Conservation (phyloP, 37 sponge, comb jelly and placozoan species). For the Halichondria panicea region DNA sequence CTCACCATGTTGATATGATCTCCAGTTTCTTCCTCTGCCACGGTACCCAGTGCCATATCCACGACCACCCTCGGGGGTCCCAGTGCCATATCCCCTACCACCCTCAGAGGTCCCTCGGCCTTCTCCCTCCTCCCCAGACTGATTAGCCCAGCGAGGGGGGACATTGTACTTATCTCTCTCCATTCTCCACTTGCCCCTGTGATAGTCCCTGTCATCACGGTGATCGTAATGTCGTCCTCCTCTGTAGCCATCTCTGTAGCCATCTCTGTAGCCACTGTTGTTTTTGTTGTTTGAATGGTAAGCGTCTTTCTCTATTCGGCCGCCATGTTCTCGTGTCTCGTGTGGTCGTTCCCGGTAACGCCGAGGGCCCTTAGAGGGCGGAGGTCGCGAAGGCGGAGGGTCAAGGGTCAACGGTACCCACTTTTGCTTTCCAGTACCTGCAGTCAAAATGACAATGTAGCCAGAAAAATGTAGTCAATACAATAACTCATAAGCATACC, state of each 20-base stretch:
- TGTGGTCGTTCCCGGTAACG: conserved; percentile 7
- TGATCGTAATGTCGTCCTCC: conserved; percentile 11
- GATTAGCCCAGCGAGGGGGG: conserved; percentile 46
- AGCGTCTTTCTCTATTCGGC: conserved; percentile 10
- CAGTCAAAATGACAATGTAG: conserved; percentile 14
- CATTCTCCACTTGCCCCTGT: conserved; percentile 32
- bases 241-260: conserved; percentile 12
- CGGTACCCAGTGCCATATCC: conserved; percentile 32
- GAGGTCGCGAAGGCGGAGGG: conserved; percentile 7
- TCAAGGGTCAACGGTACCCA: conserved; percentile 77
- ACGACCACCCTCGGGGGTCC: neutral
- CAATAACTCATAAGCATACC: neutral
- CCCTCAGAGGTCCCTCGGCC: conserved; percentile 2
- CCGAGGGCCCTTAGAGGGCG: conserved; percentile 27
- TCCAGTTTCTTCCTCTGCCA: conserved; percentile 35
- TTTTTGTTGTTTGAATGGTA: conserved; percentile 1
- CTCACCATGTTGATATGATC: neutral
- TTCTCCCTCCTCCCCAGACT: conserved; percentile 4
- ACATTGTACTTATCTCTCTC: conserved; percentile 40
- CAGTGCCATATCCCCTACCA: conserved; percentile 4
- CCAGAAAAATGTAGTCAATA: too few species aligned
- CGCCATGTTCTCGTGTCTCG: conserved; percentile 1
- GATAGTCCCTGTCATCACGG: conserved; percentile 11
- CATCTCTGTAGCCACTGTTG: conserved; percentile 17
- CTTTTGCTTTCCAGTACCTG: conserved; percentile 66